phyloP scores from a whole-genome alignment of 1,140 invertebrate genomes.

The Drosophila nebulosa region DNA sequence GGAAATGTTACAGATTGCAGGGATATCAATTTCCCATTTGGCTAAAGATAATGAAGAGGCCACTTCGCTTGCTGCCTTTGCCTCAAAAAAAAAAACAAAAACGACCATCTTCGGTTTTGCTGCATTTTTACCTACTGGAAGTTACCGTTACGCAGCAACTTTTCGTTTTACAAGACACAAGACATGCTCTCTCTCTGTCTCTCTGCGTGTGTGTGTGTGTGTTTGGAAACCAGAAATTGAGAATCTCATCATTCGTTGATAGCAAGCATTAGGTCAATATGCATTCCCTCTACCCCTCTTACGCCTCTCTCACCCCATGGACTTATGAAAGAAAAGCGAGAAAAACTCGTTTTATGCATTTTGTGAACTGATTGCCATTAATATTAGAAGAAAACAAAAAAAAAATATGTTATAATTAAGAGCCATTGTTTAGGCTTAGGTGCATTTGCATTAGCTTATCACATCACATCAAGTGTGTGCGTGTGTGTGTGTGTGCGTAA shows the following conservation, averaged over 20 bases:
- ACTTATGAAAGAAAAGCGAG: background rate
- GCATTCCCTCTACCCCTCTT: background rate
- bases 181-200: background rate
- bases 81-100: too few species aligned
- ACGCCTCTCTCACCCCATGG: background rate
- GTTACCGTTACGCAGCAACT: conserved; percentile 73
- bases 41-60: background rate
- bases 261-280: background rate
- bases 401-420: conserved; percentile 53
- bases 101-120: background rate
- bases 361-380: conserved; percentile 42
- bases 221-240: conserved; percentile 2
- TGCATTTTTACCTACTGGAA: conserved; percentile 45
- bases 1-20: background rate
- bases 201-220: background rate
- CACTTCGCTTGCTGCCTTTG: too few species aligned
- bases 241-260: conserved; percentile 3
- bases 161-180: conserved; percentile 36
- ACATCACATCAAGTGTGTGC: background rate
- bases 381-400: conserved; percentile 43
- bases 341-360: conserved; percentile 24
- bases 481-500: background rate
- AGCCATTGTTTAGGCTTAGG: conserved; percentile 33
- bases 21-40: conserved; percentile 61
- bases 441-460: conserved; percentile 6